These are phyloP conservation scores for Apodemia duryi DNA, from an alignment of 2,888 invertebrate species.

Conservation along the genomic window DNA sequence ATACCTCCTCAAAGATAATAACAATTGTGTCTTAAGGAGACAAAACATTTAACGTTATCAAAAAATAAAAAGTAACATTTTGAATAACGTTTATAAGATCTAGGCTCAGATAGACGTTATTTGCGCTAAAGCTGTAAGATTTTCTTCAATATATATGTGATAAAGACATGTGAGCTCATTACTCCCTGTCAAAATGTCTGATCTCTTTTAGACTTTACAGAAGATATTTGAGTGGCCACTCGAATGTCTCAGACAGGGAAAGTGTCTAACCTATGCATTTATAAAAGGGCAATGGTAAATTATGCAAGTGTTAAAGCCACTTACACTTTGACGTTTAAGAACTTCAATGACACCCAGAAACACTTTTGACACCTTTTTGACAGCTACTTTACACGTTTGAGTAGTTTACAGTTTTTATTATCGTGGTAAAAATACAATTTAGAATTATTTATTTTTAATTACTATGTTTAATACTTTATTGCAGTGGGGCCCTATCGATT, in stretches of 20 bases:
- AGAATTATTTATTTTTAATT: no score
- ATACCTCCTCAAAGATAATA: no score
- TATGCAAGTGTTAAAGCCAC: constrained; percentile 7
- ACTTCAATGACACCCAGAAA: constrained; percentile 4
- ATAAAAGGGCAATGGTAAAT: not conserved
- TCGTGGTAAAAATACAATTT: not conserved
- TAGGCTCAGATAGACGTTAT: no score
- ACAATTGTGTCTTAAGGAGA: no score
- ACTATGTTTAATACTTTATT: no score
- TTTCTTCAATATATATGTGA: not conserved
- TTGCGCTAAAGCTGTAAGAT: no score
- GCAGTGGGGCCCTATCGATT: no score
- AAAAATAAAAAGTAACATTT: no score
- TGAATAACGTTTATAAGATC: no score
- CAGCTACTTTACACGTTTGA: not conserved
- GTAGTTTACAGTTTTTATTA: not conserved
- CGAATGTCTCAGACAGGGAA: not conserved
- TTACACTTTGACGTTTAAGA: constrained; percentile 2
- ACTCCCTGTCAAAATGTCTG: constrained; percentile 6
- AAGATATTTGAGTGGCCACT: constrained; percentile 2
- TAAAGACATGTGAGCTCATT: constrained; percentile 3
- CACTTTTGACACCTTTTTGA: constrained; percentile 12
- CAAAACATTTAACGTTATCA: no score
- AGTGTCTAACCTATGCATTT: constrained; percentile 10
- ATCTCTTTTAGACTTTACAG: not conserved